Percentiles rank a stretch among this genome's conserved stretches.
Conservation (phyloP, 2,113 vertebrate genomes). For the Dryoscopus gambensis region DNA sequence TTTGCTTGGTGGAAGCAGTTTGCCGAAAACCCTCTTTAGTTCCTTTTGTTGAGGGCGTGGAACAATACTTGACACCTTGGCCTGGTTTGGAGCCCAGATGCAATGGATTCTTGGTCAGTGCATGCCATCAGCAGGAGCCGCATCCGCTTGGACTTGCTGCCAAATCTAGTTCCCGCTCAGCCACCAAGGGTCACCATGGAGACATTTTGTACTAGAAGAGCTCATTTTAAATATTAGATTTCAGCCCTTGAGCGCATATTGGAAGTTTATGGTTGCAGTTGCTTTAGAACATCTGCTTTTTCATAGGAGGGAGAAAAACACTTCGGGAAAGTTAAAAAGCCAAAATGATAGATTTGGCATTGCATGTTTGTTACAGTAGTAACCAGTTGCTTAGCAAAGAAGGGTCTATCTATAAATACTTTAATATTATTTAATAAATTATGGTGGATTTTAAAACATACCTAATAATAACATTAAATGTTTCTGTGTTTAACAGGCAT, state of each 20-base stretch:
- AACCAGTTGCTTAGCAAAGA: not conserved
- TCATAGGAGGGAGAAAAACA: slow-evolving; percentile 47
- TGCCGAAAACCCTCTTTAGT: slow-evolving; percentile 59
- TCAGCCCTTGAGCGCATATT: slow-evolving; percentile 69
- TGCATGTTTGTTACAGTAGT: slow-evolving; percentile 1
- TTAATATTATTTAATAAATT: slow-evolving; percentile 71
- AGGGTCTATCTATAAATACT: slow-evolving; percentile 57
- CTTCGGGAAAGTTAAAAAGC: slow-evolving; percentile 59
- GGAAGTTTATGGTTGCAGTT: slow-evolving; percentile 71
- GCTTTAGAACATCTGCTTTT: slow-evolving; percentile 75
- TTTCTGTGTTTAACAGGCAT: slow-evolving; percentile 66
- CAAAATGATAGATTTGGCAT: slow-evolving; percentile 50
- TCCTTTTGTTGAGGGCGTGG: not conserved
- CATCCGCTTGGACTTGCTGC: slow-evolving; percentile 57
- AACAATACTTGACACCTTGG: not conserved
- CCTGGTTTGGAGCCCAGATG: slow-evolving; percentile 56
- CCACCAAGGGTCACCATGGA: slow-evolving; percentile 71
- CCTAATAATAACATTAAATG: slow-evolving; percentile 65
- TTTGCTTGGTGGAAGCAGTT: not conserved
- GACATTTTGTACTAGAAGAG: slow-evolving; percentile 70
- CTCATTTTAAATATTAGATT: slow-evolving; percentile 70
- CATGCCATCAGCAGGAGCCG: slow-evolving; percentile 66
- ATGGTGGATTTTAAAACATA: slow-evolving; percentile 58
- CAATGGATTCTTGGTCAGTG: slow-evolving; percentile 70
- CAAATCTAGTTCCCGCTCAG: slow-evolving; percentile 57